Evolutionary conservation across 2,888 invertebrate genomes (phyloP), one percentile per base, ranked within the genome.

Genomic region (Tetramorium bicarinatum): DNA sequence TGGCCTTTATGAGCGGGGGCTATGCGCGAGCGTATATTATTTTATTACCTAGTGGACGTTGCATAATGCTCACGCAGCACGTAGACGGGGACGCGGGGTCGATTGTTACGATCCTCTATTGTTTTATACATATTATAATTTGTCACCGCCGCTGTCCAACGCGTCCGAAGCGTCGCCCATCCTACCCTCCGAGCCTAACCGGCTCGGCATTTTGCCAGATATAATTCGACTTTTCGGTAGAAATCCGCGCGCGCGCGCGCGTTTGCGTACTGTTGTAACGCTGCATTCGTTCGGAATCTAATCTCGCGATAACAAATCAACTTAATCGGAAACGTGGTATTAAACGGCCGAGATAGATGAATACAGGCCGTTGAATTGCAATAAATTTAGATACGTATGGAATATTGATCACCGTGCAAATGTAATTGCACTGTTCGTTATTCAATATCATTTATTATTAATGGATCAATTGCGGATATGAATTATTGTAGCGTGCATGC

Each of bases 51-150:
- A 66, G 74, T 85, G 85, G 69, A 79, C 84, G 64, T 77, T 75
- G 74, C 84, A 81, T 84, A 72, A 80, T 87, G 82, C 72, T 25
- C 80, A 15, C 59, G 77, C 52, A 41, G 56, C 62, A 29, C 72
- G 67, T 62, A 79, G 44, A 56, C 21, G 47, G 66, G 64, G 15
- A 61, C 7, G n/a, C 34, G 64, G 56, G 44, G 29, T 21, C 75
- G 74, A 80, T 85, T 82, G 87, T 85, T 80, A 82, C 74, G 81
- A 75, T 83, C 79, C 69, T 72, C 83, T 67, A 85, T 88, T 89
- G 85, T 88, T 88, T 87, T 83, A 84, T 54, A 54, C 21, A 54
- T 85, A 86, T 86, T 87, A 85, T 87, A 89, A 89, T 88, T 89
- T 85, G 88, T 89, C 87, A 86, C 71, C 72, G 67, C 61, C 62